Evolutionary conservation across 2,113 vertebrate genomes (phyloP), one percentile per base, ranked within the genome.

Genomic region (Megaceryle torquata): DNA sequence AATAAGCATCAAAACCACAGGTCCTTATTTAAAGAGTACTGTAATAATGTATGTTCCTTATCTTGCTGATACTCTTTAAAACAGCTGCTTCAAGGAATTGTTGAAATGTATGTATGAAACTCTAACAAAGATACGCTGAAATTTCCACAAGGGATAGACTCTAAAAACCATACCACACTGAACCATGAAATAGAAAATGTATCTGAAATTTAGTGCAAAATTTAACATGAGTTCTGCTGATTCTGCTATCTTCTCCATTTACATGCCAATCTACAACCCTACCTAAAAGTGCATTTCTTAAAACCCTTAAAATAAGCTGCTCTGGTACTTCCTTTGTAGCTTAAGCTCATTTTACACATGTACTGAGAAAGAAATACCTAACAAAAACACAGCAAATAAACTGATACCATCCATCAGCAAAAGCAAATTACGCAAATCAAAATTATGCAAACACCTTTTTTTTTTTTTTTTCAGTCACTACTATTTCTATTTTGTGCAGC

Each of bases 121-220:
- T 41, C 60, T 79, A 94, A 95, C 54, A 83, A 88, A 71, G 70
- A 75, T 56, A 78, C 11, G 44, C 56, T 59, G 51, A 61, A 86
- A 80, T 60, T 89, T 86, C 70, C 48, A 61, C 41, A 83, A 93
- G 37, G 37, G 35, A 89, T 67, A 54, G 3, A 54, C 31, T 86
- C 63, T 75, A 91, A 91, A 89, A 97, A 82, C 88, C 35, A 2
- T 50, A 93, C 68, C 61, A 78, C 41, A 61, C 33, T 89, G 78
- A 94, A 93, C 85, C 95, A 94, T 88, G 71, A 96, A 95, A 93
- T 31, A 96, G 82, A 75, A 96, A 91, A 89, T 9, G 28, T 71
- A 81, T 69, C 86, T 57, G 81, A 92, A 95, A 95, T 96, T 78
- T 87, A 93, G 74, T 93, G 87, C 80, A 88, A 96, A 94, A 94